Evolutionary conservation across 2,797 vertebrate genomes (phyloP).

Genomic region (Cirrhinus mrigala): DNA sequence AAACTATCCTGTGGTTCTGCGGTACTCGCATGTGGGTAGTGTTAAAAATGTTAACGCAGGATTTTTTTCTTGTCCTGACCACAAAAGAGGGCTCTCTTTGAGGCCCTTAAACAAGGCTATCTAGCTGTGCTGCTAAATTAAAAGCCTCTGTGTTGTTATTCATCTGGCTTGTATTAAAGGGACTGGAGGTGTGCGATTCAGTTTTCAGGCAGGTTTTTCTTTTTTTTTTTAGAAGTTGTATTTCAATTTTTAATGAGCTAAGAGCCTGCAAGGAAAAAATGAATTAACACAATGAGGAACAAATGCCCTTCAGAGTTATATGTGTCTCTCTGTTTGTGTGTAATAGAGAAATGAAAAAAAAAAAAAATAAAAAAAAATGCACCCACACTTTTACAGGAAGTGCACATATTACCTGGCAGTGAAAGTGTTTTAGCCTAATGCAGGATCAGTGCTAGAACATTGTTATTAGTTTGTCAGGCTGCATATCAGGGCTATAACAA

Average conservation of each 20-base stretch:
- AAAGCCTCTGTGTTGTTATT: conserved; percentile 54
- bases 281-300: conserved; percentile 65
- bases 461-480: conserved; percentile 67
- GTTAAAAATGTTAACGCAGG: conserved; percentile 64
- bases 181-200: conserved; percentile 61
- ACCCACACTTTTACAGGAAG: conserved; percentile 14
- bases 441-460: conserved; percentile 57
- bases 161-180: conserved; percentile 54
- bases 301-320: conserved; percentile 63
- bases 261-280: conserved; percentile 62
- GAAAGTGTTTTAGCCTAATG: conserved; percentile 65
- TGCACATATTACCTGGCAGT: conserved; percentile 56
- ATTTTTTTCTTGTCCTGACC: conserved; percentile 32
- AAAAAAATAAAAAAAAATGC: conserved; percentile 26
- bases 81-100: conserved; percentile 47
- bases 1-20: conserved; percentile 54
- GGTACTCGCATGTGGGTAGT: conserved; percentile 49
- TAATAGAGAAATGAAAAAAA: conserved; percentile 5
- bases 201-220: conserved; percentile 63
- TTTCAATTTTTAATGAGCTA: conserved; percentile 73
- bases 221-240: conserved; percentile 55
- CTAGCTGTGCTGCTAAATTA: conserved; percentile 70
- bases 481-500: conserved; percentile 1
- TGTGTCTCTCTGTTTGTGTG: neutral
- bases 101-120: conserved; percentile 43